Evolutionary conservation across 2,113 vertebrate species (phyloP), one percentile per base, ranked within the genome.

Genomic region (Sisor rabdophorus): DNA sequence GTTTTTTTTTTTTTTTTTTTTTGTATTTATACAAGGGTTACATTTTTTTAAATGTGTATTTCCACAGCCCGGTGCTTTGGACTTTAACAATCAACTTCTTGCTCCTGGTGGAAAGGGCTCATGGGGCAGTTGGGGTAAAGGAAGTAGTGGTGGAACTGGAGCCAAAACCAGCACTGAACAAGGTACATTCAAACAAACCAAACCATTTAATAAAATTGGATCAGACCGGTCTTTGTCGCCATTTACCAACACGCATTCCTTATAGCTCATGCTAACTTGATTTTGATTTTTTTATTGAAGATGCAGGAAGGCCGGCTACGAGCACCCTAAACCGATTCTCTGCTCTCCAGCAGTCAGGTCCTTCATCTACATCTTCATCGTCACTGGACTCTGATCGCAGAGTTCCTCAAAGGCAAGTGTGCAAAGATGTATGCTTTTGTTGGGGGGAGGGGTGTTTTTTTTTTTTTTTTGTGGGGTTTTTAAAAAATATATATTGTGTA

Each of bases 321-420:
- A 97, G 94, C 87, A 98, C 94, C 11, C 89, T 98, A 85, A 98
- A 98, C 87, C 95, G 95, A 54, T 98, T 95, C 87, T 98, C 94
- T 28, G 95, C 96, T n/a, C 92, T 98, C 78, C 97, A 96, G 79
- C 95, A 98, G 88, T 89, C 95, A 0, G 90, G 79, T 0, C 86
- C 89, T 0, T 82, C 76, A 2, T 78, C 80, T 1, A 85, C 84
- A 0, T 75, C 87, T 0, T 87, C 69, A 1, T 84, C 91, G 70
- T 9, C 86, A 11, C 15, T 60, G 50, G 95, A 98, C 77, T 91
- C 87, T 12, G 97, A 98, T 80, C 93, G 94, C 48, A 92, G 94
- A 3, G 92, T 93, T 80, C 92, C 95, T 68, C 95, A 95, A 81
- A 96, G 97, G 97, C 95, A 84, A 73, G 61, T 73, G 52, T 9